These are phyloP conservation scores for Pachycephus smyrnensis DNA, from an alignment of 2,888 invertebrate genomes.

Conservation along the genomic window DNA sequence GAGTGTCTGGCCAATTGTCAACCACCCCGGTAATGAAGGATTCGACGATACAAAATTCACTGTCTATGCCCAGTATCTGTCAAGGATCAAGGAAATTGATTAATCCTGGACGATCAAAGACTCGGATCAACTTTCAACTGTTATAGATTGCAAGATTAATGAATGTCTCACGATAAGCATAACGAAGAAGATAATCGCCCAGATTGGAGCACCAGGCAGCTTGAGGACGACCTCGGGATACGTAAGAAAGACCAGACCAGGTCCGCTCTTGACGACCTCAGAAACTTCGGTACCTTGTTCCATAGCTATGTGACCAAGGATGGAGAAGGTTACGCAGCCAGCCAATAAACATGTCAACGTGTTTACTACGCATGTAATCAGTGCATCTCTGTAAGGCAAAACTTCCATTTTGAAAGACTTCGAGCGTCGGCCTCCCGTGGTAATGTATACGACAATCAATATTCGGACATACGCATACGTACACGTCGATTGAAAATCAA, in stretches of 20 bases:
- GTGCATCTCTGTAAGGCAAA: constrained; percentile 72
- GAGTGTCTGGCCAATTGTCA: constrained; percentile 71
- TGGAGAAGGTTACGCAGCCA: constrained; percentile 82
- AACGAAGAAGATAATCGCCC: constrained; percentile 80
- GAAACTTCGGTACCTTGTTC: constrained; percentile 69
- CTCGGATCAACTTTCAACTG: background rate
- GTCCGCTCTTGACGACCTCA: constrained; percentile 73
- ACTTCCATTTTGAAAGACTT: constrained; percentile 31
- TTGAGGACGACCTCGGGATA: constrained; percentile 82
- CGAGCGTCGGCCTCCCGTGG: background rate
- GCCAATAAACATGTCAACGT: constrained; percentile 79
- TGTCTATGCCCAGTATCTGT: constrained; percentile 80
- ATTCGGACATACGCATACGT: background rate
- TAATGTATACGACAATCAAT: background rate
- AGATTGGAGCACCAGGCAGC: constrained; percentile 77
- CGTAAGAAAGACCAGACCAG: constrained; percentile 80
- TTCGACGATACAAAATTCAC: constrained; percentile 79
- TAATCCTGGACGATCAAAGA: background rate
- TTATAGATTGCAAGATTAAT: background rate
- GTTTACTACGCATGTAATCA: constrained; percentile 79
- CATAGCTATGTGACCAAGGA: constrained; percentile 77
- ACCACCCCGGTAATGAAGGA: constrained; percentile 72
- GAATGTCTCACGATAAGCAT: constrained; percentile 73
- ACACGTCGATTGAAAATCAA: background rate
- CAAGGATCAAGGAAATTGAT: constrained; percentile 18